Evolutionary conservation across 2,888 invertebrate genomes (phyloP).

Genomic region (Dendrolimus pini): DNA sequence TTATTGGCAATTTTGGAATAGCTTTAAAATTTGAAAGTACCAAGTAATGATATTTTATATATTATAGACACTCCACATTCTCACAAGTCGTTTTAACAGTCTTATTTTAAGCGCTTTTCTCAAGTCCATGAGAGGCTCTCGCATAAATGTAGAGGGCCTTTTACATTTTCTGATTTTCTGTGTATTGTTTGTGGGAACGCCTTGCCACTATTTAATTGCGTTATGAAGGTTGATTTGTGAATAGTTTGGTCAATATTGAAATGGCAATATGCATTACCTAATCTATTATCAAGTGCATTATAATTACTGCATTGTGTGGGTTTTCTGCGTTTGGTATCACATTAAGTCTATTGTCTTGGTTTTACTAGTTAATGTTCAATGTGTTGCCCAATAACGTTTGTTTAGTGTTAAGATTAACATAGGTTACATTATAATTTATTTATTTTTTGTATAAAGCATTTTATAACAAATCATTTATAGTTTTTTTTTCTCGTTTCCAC

Average conservation of each 20-base stretch:
- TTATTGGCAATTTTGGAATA: no score
- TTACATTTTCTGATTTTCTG: no score
- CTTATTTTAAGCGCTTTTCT: no score
- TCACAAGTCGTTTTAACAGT: no score
- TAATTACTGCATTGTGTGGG: neutral
- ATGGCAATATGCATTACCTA: neutral
- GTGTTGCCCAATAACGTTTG: slow-evolving; percentile 41
- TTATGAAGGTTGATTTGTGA: neutral
- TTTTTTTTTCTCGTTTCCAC: no score
- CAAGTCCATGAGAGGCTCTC: no score
- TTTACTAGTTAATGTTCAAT: slow-evolving; percentile 14
- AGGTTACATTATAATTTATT: slow-evolving; percentile 32
- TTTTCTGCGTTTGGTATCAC: neutral
- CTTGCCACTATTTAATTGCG: neutral
- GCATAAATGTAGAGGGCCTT: no score
- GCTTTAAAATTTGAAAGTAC: no score
- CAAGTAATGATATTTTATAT: no score
- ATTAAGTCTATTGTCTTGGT: slow-evolving; percentile 4
- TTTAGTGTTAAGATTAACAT: slow-evolving; percentile 37
- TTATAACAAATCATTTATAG: neutral
- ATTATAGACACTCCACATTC: no score
- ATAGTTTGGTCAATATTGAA: neutral
- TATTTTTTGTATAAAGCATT: slow-evolving; percentile 28
- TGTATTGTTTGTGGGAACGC: no score
- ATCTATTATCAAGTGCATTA: neutral